Evolutionary conservation across 2,888 invertebrate species (phyloP), one percentile per base, ranked within the genome.

Genomic region (Drosophila mercatorum): DNA sequence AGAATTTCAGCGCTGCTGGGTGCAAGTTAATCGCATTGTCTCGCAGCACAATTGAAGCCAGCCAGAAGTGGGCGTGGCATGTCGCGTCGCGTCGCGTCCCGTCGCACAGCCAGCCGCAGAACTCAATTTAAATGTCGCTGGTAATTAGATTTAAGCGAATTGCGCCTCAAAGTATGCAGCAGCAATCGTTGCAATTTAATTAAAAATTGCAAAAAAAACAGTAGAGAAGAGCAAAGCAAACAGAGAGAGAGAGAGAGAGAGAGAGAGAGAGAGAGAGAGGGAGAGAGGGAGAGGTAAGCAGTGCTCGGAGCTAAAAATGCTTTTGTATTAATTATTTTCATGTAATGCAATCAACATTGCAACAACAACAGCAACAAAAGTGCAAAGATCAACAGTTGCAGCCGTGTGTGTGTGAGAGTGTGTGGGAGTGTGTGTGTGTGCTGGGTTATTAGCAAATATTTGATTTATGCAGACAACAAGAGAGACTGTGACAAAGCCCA

Each of bases 281-380:
- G 12, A 5, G 12, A 17, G 34, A 7, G 34, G 4, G 43, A 17
- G 22, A 49, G 47, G 14, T 10, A 8, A 12, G 14, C 6, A 46
- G 46, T 3, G 47, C 14, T 5, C 6, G 1, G 31, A 49, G 28
- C 5, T 11, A 11, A 10, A 44, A 44, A 44, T 51, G 57, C 63
- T 68, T 73, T 87, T 80, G 69, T 77, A 68, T 81, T 78, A 80
- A 87, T 81, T 87, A 80, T 82, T 82, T 87, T 88, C 64, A 76
- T 78, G 83, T 82, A 83, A 78, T 83, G 80, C 80, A 82, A 82
- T 87, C 69, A 72, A 66, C 57, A 51, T 22, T 28, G 64, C 69
- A 63, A 62, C 14, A 63, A 62, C 14, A 55, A 57, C 69, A 75
- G 34, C 38, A 55, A 63, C 12, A 34, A 51, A 36, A 63, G 40